Percentiles rank a stretch among this genome's conserved stretches.
These are phyloP conservation scores for Drosophila kanapiae DNA, from an alignment of 1,140 invertebrate species.

Conservation along the genomic window DNA sequence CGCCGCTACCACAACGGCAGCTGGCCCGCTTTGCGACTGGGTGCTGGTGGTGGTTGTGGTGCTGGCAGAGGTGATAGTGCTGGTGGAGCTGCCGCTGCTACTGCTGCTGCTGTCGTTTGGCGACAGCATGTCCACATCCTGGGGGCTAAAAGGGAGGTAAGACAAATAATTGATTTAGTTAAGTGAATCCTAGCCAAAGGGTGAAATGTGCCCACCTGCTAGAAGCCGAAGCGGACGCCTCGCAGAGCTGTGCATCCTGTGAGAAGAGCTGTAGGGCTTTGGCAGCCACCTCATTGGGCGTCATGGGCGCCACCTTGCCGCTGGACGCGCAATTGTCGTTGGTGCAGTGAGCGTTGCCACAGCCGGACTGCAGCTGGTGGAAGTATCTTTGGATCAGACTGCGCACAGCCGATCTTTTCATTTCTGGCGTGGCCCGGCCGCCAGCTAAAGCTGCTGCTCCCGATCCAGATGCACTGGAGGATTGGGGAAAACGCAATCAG, in stretches of 20 bases:
- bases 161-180: background rate
- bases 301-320: constrained; percentile 92
- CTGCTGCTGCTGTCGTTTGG: constrained; percentile 71
- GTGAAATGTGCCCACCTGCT: constrained; percentile 8
- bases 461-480: constrained; percentile 60
- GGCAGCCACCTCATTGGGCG: constrained; percentile 95
- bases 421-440: constrained; percentile 87
- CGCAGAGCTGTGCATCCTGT: constrained; percentile 93
- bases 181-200: background rate
- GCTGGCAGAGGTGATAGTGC: constrained; percentile 64
- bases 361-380: constrained; percentile 95
- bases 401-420: constrained; percentile 95
- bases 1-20: constrained; percentile 12
- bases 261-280: constrained; percentile 94
- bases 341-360: constrained; percentile 93
- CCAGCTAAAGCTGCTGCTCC: constrained; percentile 33
- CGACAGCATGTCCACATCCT: constrained; percentile 76
- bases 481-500: background rate
- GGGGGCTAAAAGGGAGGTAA: constrained; percentile 17
- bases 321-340: constrained; percentile 96
- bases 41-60: constrained; percentile 71
- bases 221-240: constrained; percentile 73
- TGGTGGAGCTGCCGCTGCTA: constrained; percentile 63
- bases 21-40: constrained; percentile 43
- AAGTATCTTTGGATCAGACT: constrained; percentile 96